Base-by-base conservation (phyloP, 2,113 vertebrate species). In the Cairina moschata region DNA sequence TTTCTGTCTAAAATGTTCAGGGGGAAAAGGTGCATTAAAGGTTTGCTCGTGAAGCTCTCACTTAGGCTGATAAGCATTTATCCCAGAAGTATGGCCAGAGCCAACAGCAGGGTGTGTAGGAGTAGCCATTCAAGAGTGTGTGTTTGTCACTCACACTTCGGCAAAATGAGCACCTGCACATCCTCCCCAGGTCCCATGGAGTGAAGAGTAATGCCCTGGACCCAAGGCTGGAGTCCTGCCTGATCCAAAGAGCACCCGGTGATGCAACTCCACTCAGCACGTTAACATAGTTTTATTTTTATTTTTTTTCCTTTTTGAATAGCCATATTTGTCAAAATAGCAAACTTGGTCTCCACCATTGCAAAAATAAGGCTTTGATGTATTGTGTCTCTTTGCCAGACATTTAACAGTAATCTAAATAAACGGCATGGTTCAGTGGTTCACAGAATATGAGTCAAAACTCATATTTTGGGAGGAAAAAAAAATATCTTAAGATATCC, bases 351-450 rank as follows among this genome's bases (percentile, higher is more conserved):
- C 55, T 93, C 26, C 72, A 69, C 67, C 68, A 18, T 7, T 58
- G 72, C 88, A 77, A 94, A 96, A 93, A 85, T 91, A 86, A 68
- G 85, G 32, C 80, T 85, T 97, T 93, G 85, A 90, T 90, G 79
- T 67, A 79, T 82, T 75, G 32, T 55, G 40, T 74, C 18, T 92
- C 58, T 91, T 82, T 91, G 91, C 83, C 92, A 96, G 80, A 85
- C 54, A 88, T 94, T 88, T 83, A 91, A 66, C n/a, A 69, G n/a
- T 65, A 93, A 87, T 88, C 82, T 88, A 94, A 96, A 89, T 90
- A 96, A 95, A 92, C 8, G 0, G n/a, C 26, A 94, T 86, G 59
- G 67, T 96, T 88, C 91, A 83, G 46, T 54, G 32, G 48, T 93
- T 96, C 84, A 76, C n/a, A 40, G 60, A 93, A 67, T 67, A 34